These are phyloP conservation scores for Cyrtorhinus lividipennis DNA, from an alignment of 1,140 invertebrate species.

Conservation along the genomic window DNA sequence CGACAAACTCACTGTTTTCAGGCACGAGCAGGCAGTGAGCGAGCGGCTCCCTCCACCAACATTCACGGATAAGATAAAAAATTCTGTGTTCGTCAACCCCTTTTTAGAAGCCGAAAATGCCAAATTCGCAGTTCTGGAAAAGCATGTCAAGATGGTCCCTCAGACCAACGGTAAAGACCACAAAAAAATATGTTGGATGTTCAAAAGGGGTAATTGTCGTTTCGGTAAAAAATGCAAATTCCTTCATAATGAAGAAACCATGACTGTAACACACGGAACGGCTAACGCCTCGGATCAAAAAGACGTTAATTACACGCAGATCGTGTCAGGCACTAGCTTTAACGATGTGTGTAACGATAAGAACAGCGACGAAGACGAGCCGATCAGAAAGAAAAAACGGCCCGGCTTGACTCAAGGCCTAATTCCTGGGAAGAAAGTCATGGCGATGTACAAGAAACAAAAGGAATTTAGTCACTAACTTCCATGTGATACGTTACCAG, in stretches of 20 bases:
- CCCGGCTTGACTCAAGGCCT: conserved; percentile 62
- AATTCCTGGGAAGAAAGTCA: conserved; percentile 68
- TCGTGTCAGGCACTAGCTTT: background rate
- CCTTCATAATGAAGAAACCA: conserved; percentile 68
- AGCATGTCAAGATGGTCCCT: conserved; percentile 84
- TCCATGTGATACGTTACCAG: background rate
- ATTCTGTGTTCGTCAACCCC: conserved; percentile 75
- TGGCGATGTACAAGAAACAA: conserved; percentile 57
- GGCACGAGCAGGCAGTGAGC: background rate
- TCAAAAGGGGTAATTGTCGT: conserved; percentile 72
- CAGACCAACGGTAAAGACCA: conserved; percentile 59
- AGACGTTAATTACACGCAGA: background rate
- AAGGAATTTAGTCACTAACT: conserved; percentile 25
- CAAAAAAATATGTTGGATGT: conserved; percentile 86
- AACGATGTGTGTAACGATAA: conserved; percentile 26
- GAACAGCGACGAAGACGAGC: conserved; percentile 37
- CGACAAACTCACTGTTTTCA: background rate
- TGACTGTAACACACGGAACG: background rate
- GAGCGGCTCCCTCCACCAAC: conserved; percentile 20
- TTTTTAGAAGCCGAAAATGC: conserved; percentile 78
- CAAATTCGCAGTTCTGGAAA: conserved; percentile 73
- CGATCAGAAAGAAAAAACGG: conserved; percentile 50
- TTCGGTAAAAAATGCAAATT: conserved; percentile 87
- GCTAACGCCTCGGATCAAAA: background rate
- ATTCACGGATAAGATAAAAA: conserved; percentile 26